Evolutionary conservation across 2,797 vertebrate species (phyloP).

Genomic region (Carcharodon carcharias): DNA sequence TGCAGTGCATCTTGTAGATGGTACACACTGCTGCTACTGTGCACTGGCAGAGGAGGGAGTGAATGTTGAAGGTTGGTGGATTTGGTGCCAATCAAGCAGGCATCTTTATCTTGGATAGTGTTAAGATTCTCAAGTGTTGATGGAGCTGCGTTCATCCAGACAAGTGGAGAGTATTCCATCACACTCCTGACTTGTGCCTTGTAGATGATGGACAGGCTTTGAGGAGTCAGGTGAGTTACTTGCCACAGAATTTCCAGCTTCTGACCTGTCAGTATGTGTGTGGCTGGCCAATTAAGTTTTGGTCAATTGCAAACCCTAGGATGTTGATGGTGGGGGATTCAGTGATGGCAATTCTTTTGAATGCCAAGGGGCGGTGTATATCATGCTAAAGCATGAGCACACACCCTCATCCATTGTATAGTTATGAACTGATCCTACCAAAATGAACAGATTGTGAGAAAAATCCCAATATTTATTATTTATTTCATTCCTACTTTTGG

Average conservation of each 20-base stretch:
- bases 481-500: not conserved
- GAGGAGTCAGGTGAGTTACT: not conserved
- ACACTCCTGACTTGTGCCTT: not conserved
- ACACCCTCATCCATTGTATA: not conserved
- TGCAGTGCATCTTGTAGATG: not conserved
- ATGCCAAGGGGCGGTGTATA: not conserved
- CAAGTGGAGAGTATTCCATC: not conserved
- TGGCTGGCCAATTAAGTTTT: not conserved
- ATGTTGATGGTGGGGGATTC: not conserved
- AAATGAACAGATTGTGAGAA: not conserved
- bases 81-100: not conserved
- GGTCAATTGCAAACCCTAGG: not conserved
- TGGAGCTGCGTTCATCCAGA: not conserved
- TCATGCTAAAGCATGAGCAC: not conserved
- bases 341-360: not conserved
- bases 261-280: not conserved
- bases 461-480: not conserved
- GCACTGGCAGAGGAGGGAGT: not conserved
- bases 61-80: not conserved
- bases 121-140: not conserved
- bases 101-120: not conserved
- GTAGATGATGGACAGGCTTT: not conserved
- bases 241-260: not conserved
- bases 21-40: not conserved
- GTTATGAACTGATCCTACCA: not conserved